Percentiles rank a stretch among this genome's conserved stretches.
These are phyloP conservation scores for Solea senegalensis DNA, from an alignment of 2,113 vertebrate species.

Conservation along the genomic window DNA sequence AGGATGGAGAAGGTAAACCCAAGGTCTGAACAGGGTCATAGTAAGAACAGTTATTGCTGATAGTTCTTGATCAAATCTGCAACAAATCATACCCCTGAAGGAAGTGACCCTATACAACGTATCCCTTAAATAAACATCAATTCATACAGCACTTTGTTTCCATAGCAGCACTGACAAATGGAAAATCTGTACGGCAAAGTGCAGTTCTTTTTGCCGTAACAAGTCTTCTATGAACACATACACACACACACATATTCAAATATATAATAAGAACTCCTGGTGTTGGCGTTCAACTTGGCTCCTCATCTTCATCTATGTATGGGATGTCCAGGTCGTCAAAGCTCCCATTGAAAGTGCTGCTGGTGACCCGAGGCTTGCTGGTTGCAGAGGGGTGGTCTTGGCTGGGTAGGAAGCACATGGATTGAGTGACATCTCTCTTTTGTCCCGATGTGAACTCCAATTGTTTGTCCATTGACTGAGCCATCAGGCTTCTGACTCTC, in stretches of 20 bases:
- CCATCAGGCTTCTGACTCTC: slow-evolving; percentile 44
- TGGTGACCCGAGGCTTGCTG: slow-evolving; percentile 21
- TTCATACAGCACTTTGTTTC: slow-evolving; percentile 31
- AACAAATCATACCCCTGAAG: slow-evolving; percentile 3
- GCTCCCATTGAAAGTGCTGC: slow-evolving; percentile 58
- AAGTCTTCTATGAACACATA: slow-evolving; percentile 24
- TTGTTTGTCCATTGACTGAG: neutral
- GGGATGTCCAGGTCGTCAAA: slow-evolving; percentile 86
- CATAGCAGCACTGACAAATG: slow-evolving; percentile 53
- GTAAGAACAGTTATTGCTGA: neutral
- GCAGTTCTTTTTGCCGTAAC: slow-evolving; percentile 20
- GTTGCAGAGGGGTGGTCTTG: slow-evolving; percentile 17
- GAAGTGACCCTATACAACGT: slow-evolving; percentile 19
- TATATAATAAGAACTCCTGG: slow-evolving; percentile 2
- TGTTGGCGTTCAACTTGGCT: slow-evolving; percentile 14
- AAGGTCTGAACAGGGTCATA: neutral
- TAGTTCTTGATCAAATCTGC: slow-evolving; percentile 18
- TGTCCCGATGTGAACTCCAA: slow-evolving; percentile 70
- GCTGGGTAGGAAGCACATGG: slow-evolving; percentile 69
- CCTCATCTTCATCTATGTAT: slow-evolving; percentile 79
- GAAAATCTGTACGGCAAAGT: slow-evolving; percentile 56
- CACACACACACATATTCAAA: slow-evolving; percentile 6
- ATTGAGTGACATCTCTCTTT: slow-evolving; percentile 77
- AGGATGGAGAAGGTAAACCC: too few species aligned
- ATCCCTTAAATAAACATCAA: slow-evolving; percentile 37